Percentiles rank a stretch among this genome's conserved stretches.
Conservation (phyloP, 2,888 invertebrate species). For the Chrysolina americana region DNA sequence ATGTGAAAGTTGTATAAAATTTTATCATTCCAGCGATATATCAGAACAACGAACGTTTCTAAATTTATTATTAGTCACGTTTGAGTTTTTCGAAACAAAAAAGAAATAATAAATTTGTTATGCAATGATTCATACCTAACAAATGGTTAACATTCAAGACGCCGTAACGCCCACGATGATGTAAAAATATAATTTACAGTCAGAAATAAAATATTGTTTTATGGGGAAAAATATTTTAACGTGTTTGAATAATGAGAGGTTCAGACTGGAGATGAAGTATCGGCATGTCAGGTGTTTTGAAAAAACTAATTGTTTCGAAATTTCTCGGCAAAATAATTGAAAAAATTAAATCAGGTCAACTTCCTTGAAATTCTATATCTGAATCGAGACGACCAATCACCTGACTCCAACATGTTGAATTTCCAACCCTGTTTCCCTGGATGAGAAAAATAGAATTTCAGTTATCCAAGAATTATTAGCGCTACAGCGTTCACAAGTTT, state of each 20-base stretch:
- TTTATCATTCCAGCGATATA: background rate
- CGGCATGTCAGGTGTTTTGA: background rate
- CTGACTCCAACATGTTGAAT: too few species aligned
- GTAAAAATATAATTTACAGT: slow-evolving; percentile 12
- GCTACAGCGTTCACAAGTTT: too few species aligned
- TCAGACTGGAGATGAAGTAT: background rate
- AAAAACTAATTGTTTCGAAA: background rate
- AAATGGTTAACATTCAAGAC: slow-evolving; percentile 8
- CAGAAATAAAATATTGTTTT: slow-evolving; percentile 20
- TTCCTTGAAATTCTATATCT: too few species aligned
- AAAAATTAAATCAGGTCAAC: too few species aligned
- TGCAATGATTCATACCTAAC: slow-evolving; percentile 16
- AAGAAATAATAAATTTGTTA: background rate
- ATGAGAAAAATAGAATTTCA: too few species aligned
- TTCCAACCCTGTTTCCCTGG: too few species aligned
- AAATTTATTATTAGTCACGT: background rate
- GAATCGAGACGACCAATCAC: too few species aligned
- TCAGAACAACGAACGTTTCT: background rate
- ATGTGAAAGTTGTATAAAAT: background rate
- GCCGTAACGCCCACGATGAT: slow-evolving; percentile 6
- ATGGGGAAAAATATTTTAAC: background rate
- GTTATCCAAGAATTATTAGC: too few species aligned
- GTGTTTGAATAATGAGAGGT: background rate
- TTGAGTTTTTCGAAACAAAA: background rate
- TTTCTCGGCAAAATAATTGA: background rate